phyloP scores from a whole-genome alignment of 2,888 invertebrate genomes.

The Allygus modestus region DNA sequence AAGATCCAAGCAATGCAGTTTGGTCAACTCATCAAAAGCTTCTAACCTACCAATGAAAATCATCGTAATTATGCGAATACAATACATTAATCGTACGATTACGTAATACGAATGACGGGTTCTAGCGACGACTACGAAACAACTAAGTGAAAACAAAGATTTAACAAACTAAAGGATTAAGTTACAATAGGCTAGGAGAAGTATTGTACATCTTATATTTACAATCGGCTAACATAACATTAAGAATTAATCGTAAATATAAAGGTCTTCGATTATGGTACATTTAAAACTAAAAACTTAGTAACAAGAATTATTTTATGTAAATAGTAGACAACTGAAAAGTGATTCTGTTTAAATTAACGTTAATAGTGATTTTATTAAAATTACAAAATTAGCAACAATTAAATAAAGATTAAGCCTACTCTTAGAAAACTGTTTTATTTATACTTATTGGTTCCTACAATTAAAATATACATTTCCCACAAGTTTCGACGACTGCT shows the following conservation, averaged over 20 bases:
- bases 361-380: too few relatives aligned
- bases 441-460: not conserved
- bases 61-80: not conserved
- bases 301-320: too few relatives aligned
- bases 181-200: conserved; percentile 10
- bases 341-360: too few relatives aligned
- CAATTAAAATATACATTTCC: not conserved
- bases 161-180: conserved; percentile 9
- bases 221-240: conserved; percentile 22
- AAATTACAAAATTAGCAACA: too few relatives aligned
- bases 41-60: conserved; percentile 10
- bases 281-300: not conserved
- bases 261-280: not conserved
- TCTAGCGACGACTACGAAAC: conserved; percentile 26
- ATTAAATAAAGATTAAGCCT: too few relatives aligned
- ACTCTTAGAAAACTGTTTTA: too few relatives aligned
- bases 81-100: not conserved
- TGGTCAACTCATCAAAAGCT: not conserved
- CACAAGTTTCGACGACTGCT: not conserved
- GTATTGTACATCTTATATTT: conserved; percentile 18
- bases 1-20: not conserved
- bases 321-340: too few relatives aligned
- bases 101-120: not conserved
- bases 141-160: conserved; percentile 17
- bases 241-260: not conserved